A percentile compares a stretch with the other conserved stretches of the same genome.
phyloP scores from a whole-genome alignment of 2,888 invertebrate species.

The Agrotis segetum region DNA sequence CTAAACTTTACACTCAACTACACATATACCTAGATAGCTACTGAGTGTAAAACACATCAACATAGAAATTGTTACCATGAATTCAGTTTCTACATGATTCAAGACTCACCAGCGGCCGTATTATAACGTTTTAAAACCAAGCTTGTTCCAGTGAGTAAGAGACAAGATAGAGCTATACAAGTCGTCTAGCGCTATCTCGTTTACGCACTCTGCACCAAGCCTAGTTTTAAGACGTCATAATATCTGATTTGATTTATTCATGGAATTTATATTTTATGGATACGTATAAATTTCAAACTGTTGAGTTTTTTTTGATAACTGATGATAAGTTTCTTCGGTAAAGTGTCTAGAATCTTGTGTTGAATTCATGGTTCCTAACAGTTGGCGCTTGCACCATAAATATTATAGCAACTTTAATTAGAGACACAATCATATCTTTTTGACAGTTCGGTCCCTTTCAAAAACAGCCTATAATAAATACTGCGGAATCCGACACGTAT shows the following conservation, averaged over 20 bases:
- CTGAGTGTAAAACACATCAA: neutral
- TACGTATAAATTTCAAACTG: neutral
- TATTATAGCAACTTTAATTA: conserved; percentile 21
- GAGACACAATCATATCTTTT: neutral
- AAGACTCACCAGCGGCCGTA: neutral
- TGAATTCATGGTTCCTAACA: neutral
- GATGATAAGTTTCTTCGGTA: neutral
- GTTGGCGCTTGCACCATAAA: neutral
- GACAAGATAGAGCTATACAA: too few relatives aligned
- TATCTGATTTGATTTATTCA: too few relatives aligned
- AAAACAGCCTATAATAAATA: neutral
- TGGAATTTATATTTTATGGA: too few relatives aligned
- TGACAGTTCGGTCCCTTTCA: neutral
- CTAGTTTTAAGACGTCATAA: too few relatives aligned
- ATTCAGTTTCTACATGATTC: neutral
- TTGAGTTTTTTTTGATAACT: neutral
- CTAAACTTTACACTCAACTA: too few relatives aligned
- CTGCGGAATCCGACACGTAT: conserved; percentile 44
- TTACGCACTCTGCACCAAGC: too few relatives aligned
- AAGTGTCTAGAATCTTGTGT: neutral
- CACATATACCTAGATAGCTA: neutral
- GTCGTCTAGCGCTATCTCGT: too few relatives aligned
- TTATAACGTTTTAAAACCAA: too few relatives aligned
- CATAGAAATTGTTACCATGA: neutral
- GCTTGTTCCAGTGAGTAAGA: too few relatives aligned